Base-by-base conservation (phyloP, 2,888 invertebrate genomes). In the Polydrusus tereticollis region DNA sequence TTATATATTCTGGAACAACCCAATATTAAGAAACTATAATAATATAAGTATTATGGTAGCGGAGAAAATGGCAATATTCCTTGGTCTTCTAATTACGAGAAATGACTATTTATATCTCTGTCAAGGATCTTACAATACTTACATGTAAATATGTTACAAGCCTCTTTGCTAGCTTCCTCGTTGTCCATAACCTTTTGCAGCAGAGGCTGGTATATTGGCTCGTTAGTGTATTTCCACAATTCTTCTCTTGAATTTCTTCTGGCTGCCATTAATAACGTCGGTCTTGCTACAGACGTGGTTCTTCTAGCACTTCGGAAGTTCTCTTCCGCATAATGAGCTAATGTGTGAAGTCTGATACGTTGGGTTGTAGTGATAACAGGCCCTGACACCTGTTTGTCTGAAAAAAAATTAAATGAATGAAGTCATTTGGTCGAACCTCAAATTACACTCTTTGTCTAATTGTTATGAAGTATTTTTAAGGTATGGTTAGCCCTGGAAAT, bases 301-400 rank as follows among this genome's bases (percentile, higher is more conserved):
- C 77, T 78, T 66, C 80, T 77, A 6, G 80, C 81, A 12, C 74
- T 75, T 76, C 94, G 88, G 85, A 97, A 98, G 84, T 97, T 89
- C 77, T 95, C 93, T 47, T 90, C 88, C 0, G 96, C 92, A 84
- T 94, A 98, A 80, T 92, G 92, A 78, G 93, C 93, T 59, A 98
- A 86, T 0, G 95, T 96, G 82, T 98, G 89, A 81, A 94, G 91
- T 82, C 92, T 91, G 79, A 92, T 90, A 71, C 91, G 86, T 84
- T 91, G 88, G 76, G 90, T 81, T 1, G 89, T 88, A 80, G 87
- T 89, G 75, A 89, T 88, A 2, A 72, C 77, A 2, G 77, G 78
- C 10, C 29, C 62, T 7, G 75, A 69, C 77, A 52, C 41, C 33
- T 69, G 59, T 43, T 65, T 73, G 43, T 68, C 73, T 68, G 4